Conservation (phyloP, 2,113 vertebrate species). For the Oryzias celebensis region DNA sequence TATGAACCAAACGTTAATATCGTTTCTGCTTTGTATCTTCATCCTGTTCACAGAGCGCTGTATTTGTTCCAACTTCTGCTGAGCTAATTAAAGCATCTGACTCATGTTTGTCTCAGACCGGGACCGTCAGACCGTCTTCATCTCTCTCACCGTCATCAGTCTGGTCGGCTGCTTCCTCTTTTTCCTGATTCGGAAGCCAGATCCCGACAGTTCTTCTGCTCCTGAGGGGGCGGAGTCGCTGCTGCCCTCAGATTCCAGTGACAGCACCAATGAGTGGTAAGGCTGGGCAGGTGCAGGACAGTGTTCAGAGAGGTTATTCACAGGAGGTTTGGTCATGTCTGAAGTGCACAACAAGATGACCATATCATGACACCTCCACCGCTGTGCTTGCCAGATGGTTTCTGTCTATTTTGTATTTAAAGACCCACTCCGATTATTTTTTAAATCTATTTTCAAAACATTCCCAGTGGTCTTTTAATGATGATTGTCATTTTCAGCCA, state of each 20-base stretch:
- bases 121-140: conserved; percentile 93
- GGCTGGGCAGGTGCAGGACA: not conserved
- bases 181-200: conserved; percentile 90
- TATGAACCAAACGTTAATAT: conserved; percentile 40
- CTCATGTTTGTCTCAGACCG: conserved; percentile 78
- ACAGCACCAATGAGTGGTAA: conserved; percentile 51
- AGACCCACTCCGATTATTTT: no score
- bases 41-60: not conserved
- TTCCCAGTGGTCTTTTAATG: no score
- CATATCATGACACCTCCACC: no score
- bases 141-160: conserved; percentile 93
- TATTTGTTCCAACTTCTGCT: not conserved
- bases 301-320: not conserved
- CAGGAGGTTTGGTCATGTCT: no score
- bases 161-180: conserved; percentile 94
- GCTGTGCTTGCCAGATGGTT: no score
- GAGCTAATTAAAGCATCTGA: conserved; percentile 19
- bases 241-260: conserved; percentile 52
- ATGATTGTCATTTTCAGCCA: no score
- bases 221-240: conserved; percentile 56
- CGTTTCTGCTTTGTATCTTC: not conserved
- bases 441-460: no score
- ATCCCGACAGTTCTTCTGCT: conserved; percentile 49
- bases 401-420: no score
- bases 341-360: no score